A percentile compares a stretch with the other conserved stretches of the same genome.
Evolutionary conservation across 2,113 vertebrate species (phyloP).

Genomic region (Phocoena sinus): DNA sequence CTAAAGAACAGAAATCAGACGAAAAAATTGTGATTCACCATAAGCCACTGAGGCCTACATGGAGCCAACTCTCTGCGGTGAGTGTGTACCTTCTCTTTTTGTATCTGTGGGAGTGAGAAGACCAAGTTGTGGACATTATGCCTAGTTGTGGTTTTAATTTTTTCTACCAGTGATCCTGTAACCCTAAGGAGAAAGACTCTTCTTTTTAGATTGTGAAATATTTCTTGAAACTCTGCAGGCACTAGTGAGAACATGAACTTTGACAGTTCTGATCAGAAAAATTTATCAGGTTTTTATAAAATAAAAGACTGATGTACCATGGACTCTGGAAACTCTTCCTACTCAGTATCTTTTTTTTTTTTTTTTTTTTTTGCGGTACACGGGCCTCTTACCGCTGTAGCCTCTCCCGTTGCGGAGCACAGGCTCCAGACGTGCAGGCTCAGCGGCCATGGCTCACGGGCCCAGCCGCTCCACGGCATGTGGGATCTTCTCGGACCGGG

Average conservation of each 20-base stretch:
- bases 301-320: background rate
- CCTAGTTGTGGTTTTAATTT: background rate
- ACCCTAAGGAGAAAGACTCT: background rate
- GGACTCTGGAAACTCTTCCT: background rate
- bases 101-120: background rate
- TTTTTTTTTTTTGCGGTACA: too few relatives aligned
- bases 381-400: too few relatives aligned
- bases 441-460: too few relatives aligned
- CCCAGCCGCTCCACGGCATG: too few relatives aligned
- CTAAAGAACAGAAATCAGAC: conserved; percentile 81
- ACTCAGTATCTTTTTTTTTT: background rate
- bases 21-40: conserved; percentile 88
- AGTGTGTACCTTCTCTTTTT: conserved; percentile 66
- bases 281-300: background rate
- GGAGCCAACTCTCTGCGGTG: conserved; percentile 95
- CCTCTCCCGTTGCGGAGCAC: too few relatives aligned
- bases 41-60: conserved; percentile 89
- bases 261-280: background rate
- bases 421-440: too few relatives aligned
- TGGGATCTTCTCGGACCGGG: too few relatives aligned
- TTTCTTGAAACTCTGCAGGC: background rate
- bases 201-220: background rate
- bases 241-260: background rate
- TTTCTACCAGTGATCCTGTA: background rate
- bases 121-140: background rate